Conservation (phyloP, 2,797 vertebrate species). For the Fistularia commersonii region DNA sequence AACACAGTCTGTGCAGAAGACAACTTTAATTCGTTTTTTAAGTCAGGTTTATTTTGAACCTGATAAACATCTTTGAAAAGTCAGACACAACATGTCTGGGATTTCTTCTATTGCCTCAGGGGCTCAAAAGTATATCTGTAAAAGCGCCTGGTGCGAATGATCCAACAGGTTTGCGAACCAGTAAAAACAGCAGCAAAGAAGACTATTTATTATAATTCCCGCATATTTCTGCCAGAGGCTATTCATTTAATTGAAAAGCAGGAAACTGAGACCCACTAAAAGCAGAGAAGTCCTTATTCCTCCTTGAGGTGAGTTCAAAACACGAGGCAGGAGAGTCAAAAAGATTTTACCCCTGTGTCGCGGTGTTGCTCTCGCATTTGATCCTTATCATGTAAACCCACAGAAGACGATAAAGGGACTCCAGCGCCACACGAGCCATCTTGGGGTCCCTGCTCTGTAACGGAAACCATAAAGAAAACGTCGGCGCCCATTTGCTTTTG, state of each 20-base stretch:
- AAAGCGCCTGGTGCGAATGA: neutral
- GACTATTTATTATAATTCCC: neutral
- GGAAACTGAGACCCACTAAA: too few species aligned
- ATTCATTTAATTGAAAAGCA: too few species aligned
- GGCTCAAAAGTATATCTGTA: constrained; percentile 17
- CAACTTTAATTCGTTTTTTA: too few species aligned
- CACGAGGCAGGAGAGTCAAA: neutral
- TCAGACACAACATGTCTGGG: constrained; percentile 31
- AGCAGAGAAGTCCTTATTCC: too few species aligned
- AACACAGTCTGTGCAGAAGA: too few species aligned
- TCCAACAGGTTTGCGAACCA: constrained; percentile 2
- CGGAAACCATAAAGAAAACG: neutral
- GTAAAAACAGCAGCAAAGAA: neutral
- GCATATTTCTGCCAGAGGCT: too few species aligned
- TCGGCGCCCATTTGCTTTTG: neutral
- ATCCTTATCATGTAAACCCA: constrained; percentile 99
- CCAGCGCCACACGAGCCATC: constrained; percentile 98
- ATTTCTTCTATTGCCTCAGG: constrained; percentile 21
- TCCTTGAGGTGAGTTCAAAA: too few species aligned
- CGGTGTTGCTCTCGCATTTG: constrained; percentile 99
- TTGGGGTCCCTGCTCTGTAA: constrained; percentile 97
- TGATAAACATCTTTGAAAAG: constrained; percentile 25
- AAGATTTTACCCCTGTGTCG: constrained; percentile 88
- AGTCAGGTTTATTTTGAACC: constrained; percentile 24
- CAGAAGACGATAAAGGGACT: constrained; percentile 95